These are phyloP conservation scores for Amblyornis subalaris DNA, from an alignment of 2,113 vertebrate species.

Conservation along the genomic window DNA sequence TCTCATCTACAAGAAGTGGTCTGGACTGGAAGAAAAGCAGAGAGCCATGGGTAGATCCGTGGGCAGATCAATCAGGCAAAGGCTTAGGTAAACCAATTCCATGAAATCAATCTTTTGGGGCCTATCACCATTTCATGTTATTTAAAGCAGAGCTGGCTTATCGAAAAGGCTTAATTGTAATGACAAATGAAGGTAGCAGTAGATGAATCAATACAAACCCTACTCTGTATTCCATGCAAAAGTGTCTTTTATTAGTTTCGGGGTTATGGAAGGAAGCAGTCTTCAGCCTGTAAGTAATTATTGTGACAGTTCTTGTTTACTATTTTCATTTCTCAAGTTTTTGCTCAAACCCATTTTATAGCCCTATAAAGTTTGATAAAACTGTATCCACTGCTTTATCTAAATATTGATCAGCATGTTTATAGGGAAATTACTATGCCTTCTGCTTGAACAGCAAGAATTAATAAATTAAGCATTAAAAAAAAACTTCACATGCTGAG, in stretches of 20 bases:
- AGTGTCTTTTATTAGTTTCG: neutral
- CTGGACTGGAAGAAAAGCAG: neutral
- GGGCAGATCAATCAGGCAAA: neutral
- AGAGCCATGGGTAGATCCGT: neutral
- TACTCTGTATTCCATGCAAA: neutral
- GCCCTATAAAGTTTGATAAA: conserved; percentile 37
- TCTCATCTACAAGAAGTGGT: neutral
- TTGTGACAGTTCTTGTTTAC: conserved; percentile 18
- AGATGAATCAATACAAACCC: neutral
- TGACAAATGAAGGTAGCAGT: neutral
- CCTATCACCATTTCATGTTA: neutral
- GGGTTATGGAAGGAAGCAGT: neutral
- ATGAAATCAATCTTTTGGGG: neutral
- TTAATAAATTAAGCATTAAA: conserved; percentile 38
- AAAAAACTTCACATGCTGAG: neutral
- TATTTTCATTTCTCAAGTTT: conserved; percentile 39
- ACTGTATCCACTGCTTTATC: conserved; percentile 43
- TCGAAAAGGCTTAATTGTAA: neutral
- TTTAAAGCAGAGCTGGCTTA: conserved; percentile 1
- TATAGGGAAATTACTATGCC: conserved; percentile 11
- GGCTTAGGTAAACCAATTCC: neutral
- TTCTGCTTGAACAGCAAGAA: conserved; percentile 12
- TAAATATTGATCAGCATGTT: conserved; percentile 57
- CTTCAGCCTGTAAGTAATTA: conserved; percentile 14
- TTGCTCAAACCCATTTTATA: conserved; percentile 47